Conservation (phyloP, 2,797 vertebrate species). For the Cryptoblepharus egeriae region DNA sequence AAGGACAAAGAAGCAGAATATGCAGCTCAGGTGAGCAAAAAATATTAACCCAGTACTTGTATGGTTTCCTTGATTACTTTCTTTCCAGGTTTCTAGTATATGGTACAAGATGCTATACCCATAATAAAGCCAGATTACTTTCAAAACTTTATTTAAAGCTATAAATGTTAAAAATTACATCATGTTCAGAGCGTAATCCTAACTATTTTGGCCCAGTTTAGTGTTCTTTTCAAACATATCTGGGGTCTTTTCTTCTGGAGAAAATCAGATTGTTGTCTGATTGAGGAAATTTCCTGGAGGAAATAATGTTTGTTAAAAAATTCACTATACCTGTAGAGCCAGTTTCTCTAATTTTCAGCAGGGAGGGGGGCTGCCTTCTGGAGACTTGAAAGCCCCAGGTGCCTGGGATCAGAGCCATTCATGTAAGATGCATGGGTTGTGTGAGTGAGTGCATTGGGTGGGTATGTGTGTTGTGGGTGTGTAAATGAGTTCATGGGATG, state of each 20-base stretch:
- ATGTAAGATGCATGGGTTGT: no score
- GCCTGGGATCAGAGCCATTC: no score
- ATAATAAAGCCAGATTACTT: neutral
- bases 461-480: no score
- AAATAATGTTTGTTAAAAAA: no score
- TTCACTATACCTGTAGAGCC: no score
- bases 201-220: no score
- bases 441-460: no score
- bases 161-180: neutral
- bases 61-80: neutral
- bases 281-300: neutral
- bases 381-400: no score
- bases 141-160: neutral
- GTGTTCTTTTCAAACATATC: neutral
- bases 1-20: constrained; percentile 94
- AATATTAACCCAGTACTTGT: neutral
- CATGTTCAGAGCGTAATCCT: no score
- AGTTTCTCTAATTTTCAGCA: no score
- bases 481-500: no score
- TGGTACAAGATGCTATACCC: neutral
- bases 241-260: neutral
- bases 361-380: no score
- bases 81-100: neutral
- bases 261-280: neutral
- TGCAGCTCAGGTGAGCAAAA: constrained; percentile 87